Evolutionary conservation across 2,888 invertebrate genomes (phyloP).

Genomic region (Plebejus anna): DNA sequence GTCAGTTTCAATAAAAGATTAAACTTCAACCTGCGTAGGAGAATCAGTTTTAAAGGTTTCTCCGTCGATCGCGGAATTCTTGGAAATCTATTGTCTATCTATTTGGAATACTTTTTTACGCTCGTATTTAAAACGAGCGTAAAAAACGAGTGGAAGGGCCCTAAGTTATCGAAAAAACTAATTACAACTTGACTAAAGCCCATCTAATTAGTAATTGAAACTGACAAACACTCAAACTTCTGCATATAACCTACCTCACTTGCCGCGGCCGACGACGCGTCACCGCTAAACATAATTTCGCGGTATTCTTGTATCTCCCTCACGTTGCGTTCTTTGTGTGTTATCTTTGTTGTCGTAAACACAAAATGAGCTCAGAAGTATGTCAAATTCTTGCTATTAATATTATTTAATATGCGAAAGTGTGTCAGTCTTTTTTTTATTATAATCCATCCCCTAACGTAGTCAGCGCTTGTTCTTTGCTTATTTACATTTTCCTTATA

Average conservation of each 20-base stretch:
- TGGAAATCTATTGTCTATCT: too few relatives aligned
- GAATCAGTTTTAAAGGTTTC: not conserved
- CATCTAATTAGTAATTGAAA: not conserved
- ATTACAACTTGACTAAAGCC: not conserved
- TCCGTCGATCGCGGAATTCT: too few relatives aligned
- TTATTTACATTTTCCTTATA: too few relatives aligned
- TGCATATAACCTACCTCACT: conserved; percentile 6
- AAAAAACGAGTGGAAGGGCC: too few relatives aligned
- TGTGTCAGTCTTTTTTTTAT: too few relatives aligned
- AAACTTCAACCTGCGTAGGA: not conserved
- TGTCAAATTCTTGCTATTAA: not conserved
- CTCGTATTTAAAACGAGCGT: too few relatives aligned
- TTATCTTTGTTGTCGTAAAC: not conserved
- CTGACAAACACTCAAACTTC: not conserved
- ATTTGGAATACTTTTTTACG: too few relatives aligned
- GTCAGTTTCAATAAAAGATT: not conserved
- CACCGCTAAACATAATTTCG: conserved; percentile 13
- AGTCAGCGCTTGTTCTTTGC: too few relatives aligned
- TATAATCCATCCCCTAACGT: too few relatives aligned
- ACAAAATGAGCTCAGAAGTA: not conserved
- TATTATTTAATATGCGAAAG: too few relatives aligned
- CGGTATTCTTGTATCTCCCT: conserved; percentile 7
- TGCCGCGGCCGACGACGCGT: not conserved
- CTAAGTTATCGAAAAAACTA: not conserved
- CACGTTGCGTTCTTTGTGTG: conserved; percentile 7